Evolutionary conservation across 2,797 vertebrate genomes (phyloP).

Genomic region (Spinibarbus caldwelli): DNA sequence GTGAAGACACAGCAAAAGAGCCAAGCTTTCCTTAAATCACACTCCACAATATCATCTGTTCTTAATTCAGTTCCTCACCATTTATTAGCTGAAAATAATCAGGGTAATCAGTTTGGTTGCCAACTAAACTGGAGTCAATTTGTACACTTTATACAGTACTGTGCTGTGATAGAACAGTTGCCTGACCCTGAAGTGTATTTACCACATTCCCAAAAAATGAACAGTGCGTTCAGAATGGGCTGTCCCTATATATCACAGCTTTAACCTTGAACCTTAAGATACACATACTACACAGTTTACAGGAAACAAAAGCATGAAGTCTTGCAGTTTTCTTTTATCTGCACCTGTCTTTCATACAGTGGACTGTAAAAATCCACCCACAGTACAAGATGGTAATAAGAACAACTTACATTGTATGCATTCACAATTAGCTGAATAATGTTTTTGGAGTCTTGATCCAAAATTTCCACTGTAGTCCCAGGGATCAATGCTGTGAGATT

Average conservation of each 20-base stretch:
- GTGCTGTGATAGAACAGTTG: background rate
- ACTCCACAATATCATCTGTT: background rate
- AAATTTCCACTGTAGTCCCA: slow-evolving; percentile 95
- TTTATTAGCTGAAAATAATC: background rate
- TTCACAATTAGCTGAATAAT: slow-evolving; percentile 96
- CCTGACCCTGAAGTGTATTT: background rate
- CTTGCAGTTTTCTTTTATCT: too few relatives aligned
- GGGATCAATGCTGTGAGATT: slow-evolving; percentile 95
- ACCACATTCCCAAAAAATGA: slow-evolving; percentile 8
- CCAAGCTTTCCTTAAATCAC: background rate
- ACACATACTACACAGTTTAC: background rate
- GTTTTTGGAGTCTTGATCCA: slow-evolving; percentile 95
- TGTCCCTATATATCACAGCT: slow-evolving; percentile 12
- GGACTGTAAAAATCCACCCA: background rate
- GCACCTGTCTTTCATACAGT: too few relatives aligned
- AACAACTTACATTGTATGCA: slow-evolving; percentile 91
- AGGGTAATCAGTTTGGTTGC: background rate
- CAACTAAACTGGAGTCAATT: slow-evolving; percentile 20
- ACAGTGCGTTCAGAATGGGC: background rate
- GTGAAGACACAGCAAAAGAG: background rate
- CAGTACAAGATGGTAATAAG: background rate
- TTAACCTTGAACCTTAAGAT: background rate
- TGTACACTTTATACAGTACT: background rate
- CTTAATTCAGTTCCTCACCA: background rate
- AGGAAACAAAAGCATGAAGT: background rate